A percentile compares a stretch with the other conserved stretches of the same genome.
These are phyloP conservation scores for Drosophila villosipedis DNA, from an alignment of 2,888 invertebrate species.

Conservation along the genomic window DNA sequence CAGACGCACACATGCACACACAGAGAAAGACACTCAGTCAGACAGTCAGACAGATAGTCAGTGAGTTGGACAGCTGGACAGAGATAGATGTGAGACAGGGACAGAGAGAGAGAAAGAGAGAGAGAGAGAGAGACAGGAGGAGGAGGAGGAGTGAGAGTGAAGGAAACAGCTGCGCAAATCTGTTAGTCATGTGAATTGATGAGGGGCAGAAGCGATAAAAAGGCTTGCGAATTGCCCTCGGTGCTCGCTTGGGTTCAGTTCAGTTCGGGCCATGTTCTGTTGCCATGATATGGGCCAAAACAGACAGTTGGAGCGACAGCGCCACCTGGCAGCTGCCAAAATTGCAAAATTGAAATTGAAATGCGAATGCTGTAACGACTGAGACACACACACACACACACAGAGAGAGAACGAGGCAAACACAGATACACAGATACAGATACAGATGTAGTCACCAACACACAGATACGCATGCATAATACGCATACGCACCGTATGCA, in stretches of 20 bases:
- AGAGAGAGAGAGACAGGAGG: slow-evolving; percentile 57
- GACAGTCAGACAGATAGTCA: slow-evolving; percentile 19
- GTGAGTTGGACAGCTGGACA: slow-evolving; percentile 26
- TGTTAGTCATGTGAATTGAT: slow-evolving; percentile 77
- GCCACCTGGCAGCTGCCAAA: slow-evolving; percentile 83
- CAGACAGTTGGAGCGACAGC: slow-evolving; percentile 78
- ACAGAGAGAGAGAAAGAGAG: slow-evolving; percentile 33
- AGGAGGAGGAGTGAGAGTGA: not conserved
- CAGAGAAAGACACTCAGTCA: slow-evolving; percentile 23
- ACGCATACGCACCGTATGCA: slow-evolving; percentile 74
- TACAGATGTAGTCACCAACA: not conserved
- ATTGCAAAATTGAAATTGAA: slow-evolving; percentile 83
- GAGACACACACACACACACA: slow-evolving; percentile 13
- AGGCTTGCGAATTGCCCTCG: slow-evolving; percentile 65
- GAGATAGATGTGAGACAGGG: slow-evolving; percentile 4
- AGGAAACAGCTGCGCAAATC: slow-evolving; percentile 73
- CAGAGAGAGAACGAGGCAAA: not conserved
- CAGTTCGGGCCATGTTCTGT: slow-evolving; percentile 14
- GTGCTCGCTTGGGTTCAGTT: slow-evolving; percentile 14
- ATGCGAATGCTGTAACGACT: slow-evolving; percentile 74
- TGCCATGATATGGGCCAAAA: slow-evolving; percentile 71
- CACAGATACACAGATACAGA: not conserved
- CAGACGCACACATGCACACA: slow-evolving; percentile 18
- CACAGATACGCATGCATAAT: slow-evolving; percentile 71
- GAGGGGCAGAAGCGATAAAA: slow-evolving; percentile 79